Evolutionary conservation across 1,140 invertebrate genomes (phyloP).

Genomic region (Trissolcus basalis): DNA sequence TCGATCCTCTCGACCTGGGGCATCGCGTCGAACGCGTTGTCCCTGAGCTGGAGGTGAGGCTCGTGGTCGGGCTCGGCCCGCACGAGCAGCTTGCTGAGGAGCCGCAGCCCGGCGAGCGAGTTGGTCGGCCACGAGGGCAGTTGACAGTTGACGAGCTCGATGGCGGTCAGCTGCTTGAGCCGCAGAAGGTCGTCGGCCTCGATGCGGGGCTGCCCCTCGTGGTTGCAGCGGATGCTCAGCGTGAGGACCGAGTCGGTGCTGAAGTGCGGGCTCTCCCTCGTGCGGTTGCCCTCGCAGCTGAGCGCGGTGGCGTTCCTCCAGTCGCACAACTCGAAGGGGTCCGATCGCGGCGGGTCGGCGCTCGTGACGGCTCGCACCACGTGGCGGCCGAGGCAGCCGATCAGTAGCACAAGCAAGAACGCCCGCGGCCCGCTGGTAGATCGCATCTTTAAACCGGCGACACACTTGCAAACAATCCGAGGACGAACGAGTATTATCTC

Average conservation of each 20-base stretch:
- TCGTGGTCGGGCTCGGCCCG: conserved; percentile 76
- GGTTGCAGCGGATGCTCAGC: conserved; percentile 84
- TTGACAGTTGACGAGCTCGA: conserved; percentile 89
- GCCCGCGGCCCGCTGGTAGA: conserved; percentile 48
- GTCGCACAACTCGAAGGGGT: conserved; percentile 89
- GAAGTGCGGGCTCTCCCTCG: conserved; percentile 79
- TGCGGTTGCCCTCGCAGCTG: too few species aligned
- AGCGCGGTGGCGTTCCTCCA: conserved; percentile 87
- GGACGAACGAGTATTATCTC: conserved; percentile 47
- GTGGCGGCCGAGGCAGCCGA: conserved; percentile 60
- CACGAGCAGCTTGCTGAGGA: conserved; percentile 88
- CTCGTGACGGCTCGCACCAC: conserved; percentile 73
- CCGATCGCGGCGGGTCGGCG: conserved; percentile 81
- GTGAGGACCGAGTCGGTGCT: conserved; percentile 89
- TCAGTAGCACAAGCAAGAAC: conserved; percentile 57
- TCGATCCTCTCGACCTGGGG: conserved; percentile 88
- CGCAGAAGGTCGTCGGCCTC: conserved; percentile 88
- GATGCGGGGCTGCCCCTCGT: conserved; percentile 80
- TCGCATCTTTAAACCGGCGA: conserved; percentile 62
- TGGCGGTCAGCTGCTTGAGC: conserved; percentile 83
- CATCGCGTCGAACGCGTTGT: conserved; percentile 83
- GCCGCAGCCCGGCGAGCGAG: conserved; percentile 83
- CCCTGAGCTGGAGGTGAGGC: conserved; percentile 85
- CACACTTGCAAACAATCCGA: conserved; percentile 31
- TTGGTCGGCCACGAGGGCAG: conserved; percentile 82